phyloP scores from a whole-genome alignment of 2,797 vertebrate genomes.

The Champsocephalus gunnari region DNA sequence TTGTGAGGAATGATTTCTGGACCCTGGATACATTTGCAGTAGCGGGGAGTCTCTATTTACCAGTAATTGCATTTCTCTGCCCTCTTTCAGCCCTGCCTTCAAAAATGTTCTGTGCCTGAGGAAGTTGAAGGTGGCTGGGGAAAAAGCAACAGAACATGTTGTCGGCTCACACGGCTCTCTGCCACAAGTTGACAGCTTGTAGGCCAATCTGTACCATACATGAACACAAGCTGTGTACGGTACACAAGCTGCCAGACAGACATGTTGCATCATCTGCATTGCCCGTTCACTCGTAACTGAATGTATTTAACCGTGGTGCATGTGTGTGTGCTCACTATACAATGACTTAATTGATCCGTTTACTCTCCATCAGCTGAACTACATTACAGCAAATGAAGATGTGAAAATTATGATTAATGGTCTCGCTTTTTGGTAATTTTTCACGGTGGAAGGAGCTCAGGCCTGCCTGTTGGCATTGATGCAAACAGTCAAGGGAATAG shows the following conservation, averaged over 20 bases:
- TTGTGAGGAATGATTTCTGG: slow-evolving; percentile 79
- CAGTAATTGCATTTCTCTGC: slow-evolving; percentile 85
- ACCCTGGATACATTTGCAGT: slow-evolving; percentile 79
- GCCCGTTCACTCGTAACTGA: slow-evolving; percentile 31
- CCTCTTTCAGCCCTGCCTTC: slow-evolving; percentile 67
- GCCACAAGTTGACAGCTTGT: slow-evolving; percentile 73
- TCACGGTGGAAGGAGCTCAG: slow-evolving; percentile 16
- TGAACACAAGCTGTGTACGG: slow-evolving; percentile 54
- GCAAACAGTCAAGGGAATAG: slow-evolving; percentile 23
- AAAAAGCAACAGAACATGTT: slow-evolving; percentile 69
- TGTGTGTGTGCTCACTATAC: slow-evolving; percentile 2
- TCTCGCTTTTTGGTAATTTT: slow-evolving; percentile 32
- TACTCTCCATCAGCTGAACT: slow-evolving; percentile 33
- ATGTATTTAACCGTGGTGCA: slow-evolving; percentile 19
- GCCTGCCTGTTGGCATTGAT: slow-evolving; percentile 18
- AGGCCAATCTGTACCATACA: slow-evolving; percentile 69
- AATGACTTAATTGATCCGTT: slow-evolving; percentile 53
- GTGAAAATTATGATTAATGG: slow-evolving; percentile 55
- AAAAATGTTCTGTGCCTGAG: slow-evolving; percentile 70
- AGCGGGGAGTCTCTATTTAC: slow-evolving; percentile 84
- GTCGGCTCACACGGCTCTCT: slow-evolving; percentile 54
- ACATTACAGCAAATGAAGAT: slow-evolving; percentile 37
- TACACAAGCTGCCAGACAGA: slow-evolving; percentile 55
- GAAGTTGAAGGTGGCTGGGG: slow-evolving; percentile 73
- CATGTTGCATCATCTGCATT: slow-evolving; percentile 52